These are phyloP conservation scores for Proteles cristata DNA, from an alignment of 2,113 vertebrate genomes.

Conservation along the genomic window DNA sequence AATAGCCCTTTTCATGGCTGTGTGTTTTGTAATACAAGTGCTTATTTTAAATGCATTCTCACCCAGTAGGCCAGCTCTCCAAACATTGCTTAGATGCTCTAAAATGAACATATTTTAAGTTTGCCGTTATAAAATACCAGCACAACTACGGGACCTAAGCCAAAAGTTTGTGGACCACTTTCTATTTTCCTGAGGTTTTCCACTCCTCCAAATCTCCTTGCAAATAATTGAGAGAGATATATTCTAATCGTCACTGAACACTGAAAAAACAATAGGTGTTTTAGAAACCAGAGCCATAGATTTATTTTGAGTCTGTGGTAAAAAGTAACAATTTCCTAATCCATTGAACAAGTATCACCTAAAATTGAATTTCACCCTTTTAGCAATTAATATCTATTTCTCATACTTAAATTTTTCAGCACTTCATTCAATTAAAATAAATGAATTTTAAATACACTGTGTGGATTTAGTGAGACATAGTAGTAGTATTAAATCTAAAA, in stretches of 20 bases:
- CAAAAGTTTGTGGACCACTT: constrained; percentile 17
- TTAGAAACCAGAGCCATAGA: background rate
- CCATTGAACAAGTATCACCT: background rate
- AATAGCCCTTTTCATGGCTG: background rate
- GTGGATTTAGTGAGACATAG: background rate
- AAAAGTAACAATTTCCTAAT: background rate
- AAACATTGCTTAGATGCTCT: background rate
- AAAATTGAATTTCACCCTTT: constrained; percentile 48
- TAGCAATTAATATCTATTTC: background rate
- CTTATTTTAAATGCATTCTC: constrained; percentile 21
- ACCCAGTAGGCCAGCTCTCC: constrained; percentile 9
- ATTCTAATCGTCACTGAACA: background rate
- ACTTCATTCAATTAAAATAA: background rate
- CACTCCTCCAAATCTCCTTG: background rate
- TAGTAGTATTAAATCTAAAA: constrained; percentile 29
- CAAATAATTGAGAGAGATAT: background rate
- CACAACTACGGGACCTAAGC: background rate
- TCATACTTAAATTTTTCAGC: background rate
- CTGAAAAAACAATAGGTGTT: background rate
- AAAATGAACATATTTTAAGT: constrained; percentile 41
- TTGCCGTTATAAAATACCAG: constrained; percentile 8
- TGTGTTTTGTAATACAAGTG: background rate
- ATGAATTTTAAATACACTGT: background rate
- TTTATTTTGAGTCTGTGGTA: constrained; percentile 33
- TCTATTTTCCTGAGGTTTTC: background rate